Conservation (phyloP, 2,888 invertebrate species). For the Diogma glabrata region DNA sequence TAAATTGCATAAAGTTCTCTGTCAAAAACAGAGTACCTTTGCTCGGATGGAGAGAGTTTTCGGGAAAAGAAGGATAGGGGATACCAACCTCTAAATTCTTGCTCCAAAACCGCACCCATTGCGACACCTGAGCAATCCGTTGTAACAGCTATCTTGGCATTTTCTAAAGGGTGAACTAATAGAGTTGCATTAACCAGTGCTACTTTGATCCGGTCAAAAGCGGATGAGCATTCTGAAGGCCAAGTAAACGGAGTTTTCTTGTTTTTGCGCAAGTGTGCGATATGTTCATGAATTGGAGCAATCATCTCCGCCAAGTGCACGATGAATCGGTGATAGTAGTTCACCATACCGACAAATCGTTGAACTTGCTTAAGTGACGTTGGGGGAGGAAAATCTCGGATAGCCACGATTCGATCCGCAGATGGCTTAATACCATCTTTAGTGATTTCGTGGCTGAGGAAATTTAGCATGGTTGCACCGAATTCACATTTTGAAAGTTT, state of each 20-base stretch:
- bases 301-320: neutral
- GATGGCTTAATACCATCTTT: neutral
- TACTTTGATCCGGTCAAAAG: neutral
- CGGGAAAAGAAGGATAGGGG: neutral
- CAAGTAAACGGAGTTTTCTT: neutral
- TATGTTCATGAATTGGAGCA: neutral
- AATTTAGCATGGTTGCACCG: neutral
- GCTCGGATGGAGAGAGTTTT: neutral
- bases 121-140: neutral
- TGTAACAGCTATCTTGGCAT: neutral
- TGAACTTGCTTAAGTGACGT: neutral
- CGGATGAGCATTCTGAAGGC: no score
- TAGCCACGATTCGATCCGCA: neutral
- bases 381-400: neutral
- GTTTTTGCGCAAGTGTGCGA: neutral
- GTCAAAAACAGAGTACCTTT: neutral
- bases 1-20: neutral
- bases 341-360: no score
- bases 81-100: neutral
- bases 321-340: neutral
- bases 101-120: neutral
- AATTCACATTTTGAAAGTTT: no score
- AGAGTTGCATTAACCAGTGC: neutral
- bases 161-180: neutral
- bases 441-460: neutral